Conservation (phyloP, 2,888 invertebrate genomes). For the Xestia rhomboidea region DNA sequence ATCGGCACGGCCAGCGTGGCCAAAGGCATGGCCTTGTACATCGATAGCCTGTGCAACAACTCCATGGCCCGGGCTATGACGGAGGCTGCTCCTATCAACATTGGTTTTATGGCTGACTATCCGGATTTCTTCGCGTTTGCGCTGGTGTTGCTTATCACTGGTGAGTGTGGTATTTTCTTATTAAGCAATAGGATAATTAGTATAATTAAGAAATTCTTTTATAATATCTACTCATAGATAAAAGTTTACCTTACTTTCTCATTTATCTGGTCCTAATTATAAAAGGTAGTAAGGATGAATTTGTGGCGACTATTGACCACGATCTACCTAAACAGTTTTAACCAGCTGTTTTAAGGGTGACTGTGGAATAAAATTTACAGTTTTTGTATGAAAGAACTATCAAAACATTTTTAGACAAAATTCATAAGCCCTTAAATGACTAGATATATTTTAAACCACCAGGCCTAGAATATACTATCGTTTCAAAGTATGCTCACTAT, state of each 20-base stretch:
- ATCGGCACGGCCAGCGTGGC: conserved; percentile 96
- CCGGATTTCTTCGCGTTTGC: conserved; percentile 95
- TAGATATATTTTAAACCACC: not conserved
- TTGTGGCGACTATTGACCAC: not conserved
- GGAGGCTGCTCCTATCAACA: conserved; percentile 92
- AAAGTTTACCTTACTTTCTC: not conserved
- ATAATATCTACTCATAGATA: not conserved
- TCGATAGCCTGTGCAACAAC: conserved; percentile 93
- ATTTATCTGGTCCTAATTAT: not conserved
- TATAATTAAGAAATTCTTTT: too few relatives aligned
- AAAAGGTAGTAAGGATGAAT: not conserved
- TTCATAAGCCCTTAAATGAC: not conserved
- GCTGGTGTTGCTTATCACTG: conserved; percentile 92
- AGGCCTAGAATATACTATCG: not conserved
- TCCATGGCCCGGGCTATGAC: conserved; percentile 92
- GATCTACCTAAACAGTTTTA: not conserved
- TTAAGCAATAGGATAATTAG: not conserved
- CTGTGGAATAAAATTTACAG: not conserved
- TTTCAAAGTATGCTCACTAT: not conserved
- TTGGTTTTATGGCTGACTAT: conserved; percentile 92
- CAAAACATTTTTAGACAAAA: not conserved
- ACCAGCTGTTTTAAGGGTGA: not conserved
- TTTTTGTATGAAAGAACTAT: not conserved
- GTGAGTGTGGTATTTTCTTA: conserved; percentile 80
- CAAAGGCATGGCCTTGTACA: conserved; percentile 94